Evolutionary conservation across 2,113 vertebrate genomes (phyloP), one percentile per base, ranked within the genome.

Genomic region (Psittacula cyanocephala): DNA sequence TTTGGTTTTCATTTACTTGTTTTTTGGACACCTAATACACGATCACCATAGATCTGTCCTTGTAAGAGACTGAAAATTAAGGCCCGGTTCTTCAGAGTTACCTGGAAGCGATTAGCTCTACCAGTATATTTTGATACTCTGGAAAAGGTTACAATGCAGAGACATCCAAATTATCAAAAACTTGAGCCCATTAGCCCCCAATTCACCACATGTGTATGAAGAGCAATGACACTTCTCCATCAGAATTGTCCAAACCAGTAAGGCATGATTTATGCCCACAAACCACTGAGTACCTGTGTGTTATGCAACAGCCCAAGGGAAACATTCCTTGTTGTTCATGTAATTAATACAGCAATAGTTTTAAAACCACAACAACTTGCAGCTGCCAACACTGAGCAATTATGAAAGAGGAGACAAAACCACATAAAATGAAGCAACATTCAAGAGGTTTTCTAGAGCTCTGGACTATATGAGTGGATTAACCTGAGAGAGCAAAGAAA

Each of bases 131-230:
- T 27, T 39, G 22, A 5, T 46, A 31, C 10, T 62, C 55, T 79
- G 10, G 23, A 43, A 35, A 79, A 41, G 62, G 13, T 31, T 46
- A 69, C 23, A 79, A 17, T 27, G 19, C 1, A 62, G 17, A 53
- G 11, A 55, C 44, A 64, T 1, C 10, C 22, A 81, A 55, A 82
- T 27, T 17, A 86, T 20, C 23, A 67, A 52, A 41, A 16, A 62
- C 17, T 19, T 52, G 29, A 63, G 12, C 9, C 59, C 29, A 24
- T 50, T 23, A 37, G 18, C 35, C 55, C 35, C 13, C n/a, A 81
- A 28, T 27, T 14, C 37, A 90, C 13, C 0, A 0, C 1, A 4
- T 12, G 17, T 31, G 9, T 39, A 8, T 35, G 52, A 47, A 47
- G 23, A 77, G 13, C 43, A 72, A 31, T 7, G 20, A 2, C 24